Evolutionary conservation across 1,140 invertebrate genomes (phyloP), one percentile per base, ranked within the genome.

Genomic region (Apis florea): DNA sequence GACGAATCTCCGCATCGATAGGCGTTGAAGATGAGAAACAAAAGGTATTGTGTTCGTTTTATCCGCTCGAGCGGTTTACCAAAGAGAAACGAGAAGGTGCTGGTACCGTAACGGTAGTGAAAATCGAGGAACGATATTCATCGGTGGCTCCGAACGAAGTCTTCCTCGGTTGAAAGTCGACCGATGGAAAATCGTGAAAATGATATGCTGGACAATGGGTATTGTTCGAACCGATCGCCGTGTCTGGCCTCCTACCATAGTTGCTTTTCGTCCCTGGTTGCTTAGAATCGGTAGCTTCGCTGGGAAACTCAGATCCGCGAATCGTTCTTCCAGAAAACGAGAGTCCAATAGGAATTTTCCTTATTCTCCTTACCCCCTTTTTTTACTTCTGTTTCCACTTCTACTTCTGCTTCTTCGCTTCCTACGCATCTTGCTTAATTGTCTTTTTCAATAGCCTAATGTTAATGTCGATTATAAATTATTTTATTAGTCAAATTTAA

Each of bases 211-310:
- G 82, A 83, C 82, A 83, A 83, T 83, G 76, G 80, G 87, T 82
- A 90, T 90, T 90, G 87, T 90, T 88, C 85, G 77, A 72, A 77
- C 76, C 77, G 82, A 81, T 81, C 79, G 79, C 72, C 79, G 73
- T 73, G 79, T 81, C 79, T 81, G 79, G 61, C 79, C 79, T 81
- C 72, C 79, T 66, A 67, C 79, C 72, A 75, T 81, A 74, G 72
- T 68, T 81, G 71, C 79, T 81, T 81, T 81, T 81, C 79, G 79
- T 81, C 79, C 66, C 79, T 81, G 63, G 72, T 31, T 81, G 72
- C 51, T 81, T 75, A 54, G 79, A 75, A 81, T 81, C 72, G 72
- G 71, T 59, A 54, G 70, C 61, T 58, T 59, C 63, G 63, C 26
- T 21, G 71, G 64, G 53, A 56, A 75, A 67, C 79, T 40, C 40